Evolutionary conservation across 2,113 vertebrate genomes (phyloP).

Genomic region (Burhinus oedicnemus): DNA sequence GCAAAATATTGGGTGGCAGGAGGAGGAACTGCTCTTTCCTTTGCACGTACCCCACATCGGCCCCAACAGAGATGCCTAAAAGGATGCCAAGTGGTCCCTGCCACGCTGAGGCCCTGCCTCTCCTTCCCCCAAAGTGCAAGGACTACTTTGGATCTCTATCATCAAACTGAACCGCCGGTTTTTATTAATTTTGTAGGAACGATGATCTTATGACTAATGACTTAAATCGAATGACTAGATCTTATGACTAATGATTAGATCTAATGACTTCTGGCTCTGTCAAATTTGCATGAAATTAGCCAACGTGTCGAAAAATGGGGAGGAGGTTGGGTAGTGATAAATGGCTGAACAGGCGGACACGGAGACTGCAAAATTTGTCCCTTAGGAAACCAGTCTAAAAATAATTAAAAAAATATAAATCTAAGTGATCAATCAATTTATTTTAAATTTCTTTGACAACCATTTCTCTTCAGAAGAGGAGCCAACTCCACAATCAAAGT

Average conservation of each 20-base stretch:
- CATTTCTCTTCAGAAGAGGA: neutral
- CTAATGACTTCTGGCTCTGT: constrained; percentile 48
- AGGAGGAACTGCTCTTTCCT: neutral
- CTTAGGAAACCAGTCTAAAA: constrained; percentile 8
- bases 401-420: neutral
- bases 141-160: neutral
- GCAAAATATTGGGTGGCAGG: neutral
- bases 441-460: neutral
- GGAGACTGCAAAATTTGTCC: neutral
- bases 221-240: constrained; percentile 40
- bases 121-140: neutral
- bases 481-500: neutral
- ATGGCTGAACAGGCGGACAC: constrained; percentile 2
- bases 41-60: neutral
- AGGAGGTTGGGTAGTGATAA: neutral
- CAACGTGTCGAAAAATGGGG: neutral
- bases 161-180: neutral
- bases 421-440: neutral
- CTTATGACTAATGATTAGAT: constrained; percentile 49
- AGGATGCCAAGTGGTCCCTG: neutral
- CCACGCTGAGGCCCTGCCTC: neutral
- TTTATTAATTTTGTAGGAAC: neutral
- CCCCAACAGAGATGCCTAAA: neutral
- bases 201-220: constrained; percentile 43
- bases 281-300: constrained; percentile 29